phyloP scores from a whole-genome alignment of 1,140 invertebrate genomes.

The Araneus ventricosus region DNA sequence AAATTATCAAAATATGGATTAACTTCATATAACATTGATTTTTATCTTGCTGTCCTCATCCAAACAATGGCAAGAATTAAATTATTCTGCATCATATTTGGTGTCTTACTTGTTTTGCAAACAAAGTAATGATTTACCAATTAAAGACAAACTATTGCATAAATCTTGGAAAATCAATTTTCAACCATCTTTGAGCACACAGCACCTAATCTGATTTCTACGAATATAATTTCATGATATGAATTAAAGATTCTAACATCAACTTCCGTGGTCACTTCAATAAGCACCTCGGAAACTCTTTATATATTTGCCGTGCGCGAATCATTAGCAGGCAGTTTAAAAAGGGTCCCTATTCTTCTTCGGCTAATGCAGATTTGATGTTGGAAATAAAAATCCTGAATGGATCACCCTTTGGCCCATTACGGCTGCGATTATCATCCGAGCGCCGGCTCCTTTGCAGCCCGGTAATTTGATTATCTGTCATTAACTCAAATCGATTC shows the following conservation, averaged over 20 bases:
- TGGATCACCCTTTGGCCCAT: neutral
- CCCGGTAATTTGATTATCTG: slow-evolving; percentile 6
- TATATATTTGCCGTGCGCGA: neutral
- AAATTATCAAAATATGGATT: too few relatives aligned
- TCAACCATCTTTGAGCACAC: neutral
- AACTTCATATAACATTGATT: too few relatives aligned
- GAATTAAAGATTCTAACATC: neutral
- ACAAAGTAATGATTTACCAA: too few relatives aligned
- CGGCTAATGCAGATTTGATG: slow-evolving; percentile 20
- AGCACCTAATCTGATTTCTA: neutral
- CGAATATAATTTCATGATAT: neutral
- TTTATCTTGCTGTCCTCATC: too few relatives aligned
- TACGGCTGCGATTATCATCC: neutral
- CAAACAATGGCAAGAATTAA: too few relatives aligned
- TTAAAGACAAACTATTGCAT: too few relatives aligned
- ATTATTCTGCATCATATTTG: too few relatives aligned
- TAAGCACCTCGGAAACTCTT: neutral
- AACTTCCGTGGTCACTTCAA: neutral
- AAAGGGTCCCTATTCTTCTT: neutral
- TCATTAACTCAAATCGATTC: slow-evolving; percentile 16
- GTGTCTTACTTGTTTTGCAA: too few relatives aligned
- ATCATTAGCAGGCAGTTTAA: neutral
- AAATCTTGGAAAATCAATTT: neutral
- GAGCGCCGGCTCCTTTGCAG: neutral
- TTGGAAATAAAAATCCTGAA: slow-evolving; percentile 10